These are phyloP conservation scores for Molorchus minor DNA, from an alignment of 2,888 invertebrate species.

Conservation along the genomic window DNA sequence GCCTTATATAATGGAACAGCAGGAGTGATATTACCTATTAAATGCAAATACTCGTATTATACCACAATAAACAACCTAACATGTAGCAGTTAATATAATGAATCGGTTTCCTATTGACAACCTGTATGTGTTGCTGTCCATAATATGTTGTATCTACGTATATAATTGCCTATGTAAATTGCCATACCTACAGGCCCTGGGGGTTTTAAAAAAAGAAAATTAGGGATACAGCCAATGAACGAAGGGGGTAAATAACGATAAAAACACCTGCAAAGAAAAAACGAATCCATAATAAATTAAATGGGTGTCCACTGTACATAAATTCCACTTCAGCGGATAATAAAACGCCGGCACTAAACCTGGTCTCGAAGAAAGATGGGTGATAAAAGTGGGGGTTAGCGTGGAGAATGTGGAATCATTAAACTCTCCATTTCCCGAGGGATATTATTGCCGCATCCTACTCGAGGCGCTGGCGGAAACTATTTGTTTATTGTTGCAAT, in stretches of 20 bases:
- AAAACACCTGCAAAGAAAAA: conserved; percentile 17
- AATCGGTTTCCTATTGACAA: too few species aligned
- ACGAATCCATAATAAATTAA: conserved; percentile 33
- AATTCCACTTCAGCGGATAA: conserved; percentile 28
- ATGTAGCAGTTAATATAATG: too few species aligned
- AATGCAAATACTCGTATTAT: too few species aligned
- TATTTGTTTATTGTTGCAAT: conserved; percentile 6
- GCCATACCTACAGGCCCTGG: too few species aligned
- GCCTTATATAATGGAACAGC: too few species aligned
- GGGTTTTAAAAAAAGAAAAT: too few species aligned
- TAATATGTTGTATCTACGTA: too few species aligned
- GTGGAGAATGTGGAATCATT: conserved; percentile 12
- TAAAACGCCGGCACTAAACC: conserved; percentile 27
- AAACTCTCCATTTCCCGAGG: conserved; percentile 10
- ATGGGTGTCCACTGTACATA: conserved; percentile 31
- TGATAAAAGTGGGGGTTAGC: conserved; percentile 17
- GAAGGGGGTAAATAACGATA: neutral
- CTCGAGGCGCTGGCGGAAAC: neutral
- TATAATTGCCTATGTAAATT: too few species aligned
- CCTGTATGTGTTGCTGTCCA: too few species aligned
- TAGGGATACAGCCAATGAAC: too few species aligned
- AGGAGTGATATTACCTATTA: too few species aligned
- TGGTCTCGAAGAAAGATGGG: conserved; percentile 20
- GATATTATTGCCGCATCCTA: conserved; percentile 2
- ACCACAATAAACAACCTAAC: too few species aligned